Conservation (phyloP, 2,888 invertebrate species). For the Nomada fucata region DNA sequence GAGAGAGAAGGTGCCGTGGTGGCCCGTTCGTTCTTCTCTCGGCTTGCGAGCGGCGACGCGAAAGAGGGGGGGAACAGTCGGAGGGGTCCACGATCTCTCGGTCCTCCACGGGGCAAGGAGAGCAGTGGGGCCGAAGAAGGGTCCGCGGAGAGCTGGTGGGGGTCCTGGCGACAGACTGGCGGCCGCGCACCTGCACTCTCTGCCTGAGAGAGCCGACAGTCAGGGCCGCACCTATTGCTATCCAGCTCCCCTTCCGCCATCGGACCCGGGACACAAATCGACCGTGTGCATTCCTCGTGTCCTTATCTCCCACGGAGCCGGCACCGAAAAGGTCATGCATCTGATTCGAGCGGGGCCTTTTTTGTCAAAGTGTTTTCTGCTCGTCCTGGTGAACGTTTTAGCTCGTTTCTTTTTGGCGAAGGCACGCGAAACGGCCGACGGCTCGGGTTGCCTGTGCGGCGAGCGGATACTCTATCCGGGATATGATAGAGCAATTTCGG, state of each 20-base stretch:
- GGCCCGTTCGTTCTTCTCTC: constrained; percentile 53
- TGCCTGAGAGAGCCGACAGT: constrained; percentile 73
- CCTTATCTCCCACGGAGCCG: constrained; percentile 61
- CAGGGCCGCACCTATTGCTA: constrained; percentile 78
- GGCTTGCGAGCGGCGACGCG: constrained; percentile 44
- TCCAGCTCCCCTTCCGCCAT: constrained; percentile 55
- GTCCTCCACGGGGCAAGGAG: constrained; percentile 52
- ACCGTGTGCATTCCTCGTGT: constrained; percentile 72
- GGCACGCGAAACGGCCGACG: background rate
- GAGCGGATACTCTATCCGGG: background rate
- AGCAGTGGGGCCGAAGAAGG: constrained; percentile 49
- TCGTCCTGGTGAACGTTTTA: background rate
- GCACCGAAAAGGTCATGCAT: constrained; percentile 58
- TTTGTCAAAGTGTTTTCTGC: background rate
- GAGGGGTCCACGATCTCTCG: constrained; percentile 70
- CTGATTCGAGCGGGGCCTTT: constrained; percentile 25
- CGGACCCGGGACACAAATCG: constrained; percentile 69
- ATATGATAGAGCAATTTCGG: background rate
- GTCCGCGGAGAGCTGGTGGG: constrained; percentile 57
- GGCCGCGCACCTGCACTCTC: constrained; percentile 82
- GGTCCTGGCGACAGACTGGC: constrained; percentile 83
- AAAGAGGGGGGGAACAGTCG: constrained; percentile 60
- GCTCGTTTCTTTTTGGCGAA: background rate
- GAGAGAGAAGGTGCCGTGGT: constrained; percentile 53
- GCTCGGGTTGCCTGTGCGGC: background rate